A percentile compares a stretch with the other conserved stretches of the same genome.
Conservation (phyloP, 2,888 invertebrate genomes). For the Pantelozetes paolii region DNA sequence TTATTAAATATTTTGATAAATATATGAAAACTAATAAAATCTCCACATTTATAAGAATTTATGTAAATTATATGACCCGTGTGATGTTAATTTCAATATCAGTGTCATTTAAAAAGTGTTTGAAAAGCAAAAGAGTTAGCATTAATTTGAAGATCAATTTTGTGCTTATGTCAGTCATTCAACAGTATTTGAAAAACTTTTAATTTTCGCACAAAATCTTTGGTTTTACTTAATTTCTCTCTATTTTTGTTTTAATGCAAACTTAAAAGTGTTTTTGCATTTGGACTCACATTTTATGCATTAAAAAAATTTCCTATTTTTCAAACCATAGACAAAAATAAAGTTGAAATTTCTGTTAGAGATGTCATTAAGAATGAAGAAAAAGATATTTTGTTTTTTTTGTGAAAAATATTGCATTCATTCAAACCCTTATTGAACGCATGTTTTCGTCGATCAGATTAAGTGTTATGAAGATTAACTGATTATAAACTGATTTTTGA, state of each 20-base stretch:
- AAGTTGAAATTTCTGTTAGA: too few relatives aligned
- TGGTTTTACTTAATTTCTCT: neutral
- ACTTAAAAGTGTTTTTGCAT: slow-evolving; percentile 13
- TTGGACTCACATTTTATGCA: neutral
- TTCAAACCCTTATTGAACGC: too few relatives aligned
- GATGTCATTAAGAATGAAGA: too few relatives aligned
- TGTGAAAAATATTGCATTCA: too few relatives aligned
- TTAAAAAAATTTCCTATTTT: neutral
- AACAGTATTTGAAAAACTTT: neutral
- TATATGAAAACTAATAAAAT: neutral
- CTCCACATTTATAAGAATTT: neutral
- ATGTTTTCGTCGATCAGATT: too few relatives aligned
- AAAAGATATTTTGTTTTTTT: too few relatives aligned
- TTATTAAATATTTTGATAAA: too few relatives aligned
- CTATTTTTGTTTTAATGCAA: neutral
- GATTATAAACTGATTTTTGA: neutral
- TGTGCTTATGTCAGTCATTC: neutral
- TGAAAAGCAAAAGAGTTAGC: neutral
- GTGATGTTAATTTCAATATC: neutral
- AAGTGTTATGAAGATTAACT: too few relatives aligned
- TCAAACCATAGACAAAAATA: too few relatives aligned
- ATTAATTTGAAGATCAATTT: slow-evolving; percentile 4
- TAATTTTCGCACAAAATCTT: neutral
- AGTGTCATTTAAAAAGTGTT: neutral
- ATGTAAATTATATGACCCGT: too few relatives aligned